phyloP scores from a whole-genome alignment of 2,888 invertebrate species.

The Corbicula japonica region DNA sequence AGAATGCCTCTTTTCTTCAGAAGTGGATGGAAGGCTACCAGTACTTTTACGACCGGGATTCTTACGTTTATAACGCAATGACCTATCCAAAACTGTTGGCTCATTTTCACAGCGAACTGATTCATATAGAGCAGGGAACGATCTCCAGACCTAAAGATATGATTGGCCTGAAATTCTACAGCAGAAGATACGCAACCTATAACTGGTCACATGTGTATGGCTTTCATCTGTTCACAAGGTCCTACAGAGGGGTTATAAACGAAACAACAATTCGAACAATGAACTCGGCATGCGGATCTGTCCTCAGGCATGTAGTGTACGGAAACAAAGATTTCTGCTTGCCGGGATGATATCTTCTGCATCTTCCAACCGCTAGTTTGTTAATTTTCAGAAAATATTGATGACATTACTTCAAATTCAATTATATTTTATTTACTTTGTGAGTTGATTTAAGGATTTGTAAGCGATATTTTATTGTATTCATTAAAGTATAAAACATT shows the following conservation, averaged over 20 bases:
- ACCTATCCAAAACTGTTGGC: slow-evolving; percentile 15
- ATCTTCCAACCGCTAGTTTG: too few relatives aligned
- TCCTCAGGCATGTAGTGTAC: slow-evolving; percentile 29
- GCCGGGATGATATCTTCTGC: too few relatives aligned
- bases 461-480: too few relatives aligned
- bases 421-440: too few relatives aligned
- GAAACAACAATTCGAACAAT: slow-evolving; percentile 30
- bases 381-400: too few relatives aligned
- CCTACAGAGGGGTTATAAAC: neutral
- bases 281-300: slow-evolving; percentile 19
- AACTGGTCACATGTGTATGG: slow-evolving; percentile 32
- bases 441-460: too few relatives aligned
- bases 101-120: too few relatives aligned
- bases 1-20: slow-evolving; percentile 32
- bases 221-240: slow-evolving; percentile 16
- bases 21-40: slow-evolving; percentile 28
- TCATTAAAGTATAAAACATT: too few relatives aligned
- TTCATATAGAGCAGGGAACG: slow-evolving; percentile 32
- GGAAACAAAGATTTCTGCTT: slow-evolving; percentile 34
- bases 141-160: slow-evolving; percentile 21
- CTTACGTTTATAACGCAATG: slow-evolving; percentile 29
- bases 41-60: slow-evolving; percentile 1
- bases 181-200: neutral
- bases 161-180: neutral
- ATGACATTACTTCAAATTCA: too few relatives aligned